These are phyloP conservation scores for Rousettus madagascariensis DNA, from an alignment of 2,797 vertebrate genomes.

Conservation along the genomic window DNA sequence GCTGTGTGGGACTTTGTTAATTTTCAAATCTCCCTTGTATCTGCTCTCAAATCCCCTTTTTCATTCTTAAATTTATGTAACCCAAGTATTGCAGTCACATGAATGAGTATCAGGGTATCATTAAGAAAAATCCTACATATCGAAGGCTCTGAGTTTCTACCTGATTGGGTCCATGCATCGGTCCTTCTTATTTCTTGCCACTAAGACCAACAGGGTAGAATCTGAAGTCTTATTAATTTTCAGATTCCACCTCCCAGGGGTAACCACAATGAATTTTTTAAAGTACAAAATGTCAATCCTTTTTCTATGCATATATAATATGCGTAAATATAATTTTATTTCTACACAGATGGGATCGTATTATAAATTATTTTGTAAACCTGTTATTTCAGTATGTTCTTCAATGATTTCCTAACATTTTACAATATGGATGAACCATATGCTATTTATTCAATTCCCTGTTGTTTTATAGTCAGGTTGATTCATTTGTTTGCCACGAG, in stretches of 20 bases:
- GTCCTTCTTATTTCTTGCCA: background rate
- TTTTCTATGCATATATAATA: background rate
- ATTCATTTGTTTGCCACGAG: slow-evolving; percentile 50
- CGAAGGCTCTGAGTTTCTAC: background rate
- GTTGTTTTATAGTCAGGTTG: slow-evolving; percentile 35
- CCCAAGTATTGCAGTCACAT: background rate
- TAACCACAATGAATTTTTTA: background rate
- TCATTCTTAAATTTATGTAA: background rate
- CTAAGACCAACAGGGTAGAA: background rate
- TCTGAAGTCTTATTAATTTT: background rate
- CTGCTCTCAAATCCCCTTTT: background rate
- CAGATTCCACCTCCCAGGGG: background rate
- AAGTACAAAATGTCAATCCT: background rate
- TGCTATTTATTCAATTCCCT: slow-evolving; percentile 30
- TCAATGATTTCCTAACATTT: background rate
- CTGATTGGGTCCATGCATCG: background rate
- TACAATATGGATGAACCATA: background rate
- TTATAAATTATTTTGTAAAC: background rate
- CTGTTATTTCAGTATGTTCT: background rate
- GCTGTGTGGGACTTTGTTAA: background rate
- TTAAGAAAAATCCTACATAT: background rate
- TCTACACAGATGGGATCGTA: background rate
- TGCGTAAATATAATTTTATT: background rate
- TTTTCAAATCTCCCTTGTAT: background rate
- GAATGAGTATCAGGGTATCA: background rate